Evolutionary conservation across 2,888 invertebrate species (phyloP), one percentile per base, ranked within the genome.

Genomic region (Apamea epomidion): DNA sequence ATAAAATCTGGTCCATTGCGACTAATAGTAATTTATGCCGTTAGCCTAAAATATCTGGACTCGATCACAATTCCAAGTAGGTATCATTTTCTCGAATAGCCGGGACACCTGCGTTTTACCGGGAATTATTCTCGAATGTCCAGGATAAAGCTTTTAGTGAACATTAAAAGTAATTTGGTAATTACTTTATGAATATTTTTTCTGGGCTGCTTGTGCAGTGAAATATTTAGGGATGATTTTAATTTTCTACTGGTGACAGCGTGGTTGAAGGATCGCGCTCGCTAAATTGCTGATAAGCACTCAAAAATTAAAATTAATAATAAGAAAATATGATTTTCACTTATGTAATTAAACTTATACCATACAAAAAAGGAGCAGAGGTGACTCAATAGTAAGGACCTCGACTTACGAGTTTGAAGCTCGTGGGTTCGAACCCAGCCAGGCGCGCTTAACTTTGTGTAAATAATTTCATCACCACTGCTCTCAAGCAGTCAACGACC

Each of bases 71-170:
- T 42, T n/a, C 58, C 0, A 1, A 58, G 10, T 58, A 54, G 71
- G 42, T 58, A 77, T 42, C 60, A 75, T 78, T 78, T 64, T n/a
- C 29, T 6, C 4, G 45, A 82, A 88, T 75, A 58, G 65, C 65
- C 68, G 32, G 62, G 29, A 78, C 88, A 88, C 82, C 87, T 90
- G 88, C 54, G 71, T 74, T 79, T 75, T 69, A 79, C 78, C 68
- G 67, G 45, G 51, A 81, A 74, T 84, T 76, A 80, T 69, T 64
- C 80, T 73, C 51, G n/a, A 88, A 80, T 83, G 69, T 58, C 42
- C 62, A 12, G 65, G 45, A 83, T 85, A 70, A 89, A 88, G 74
- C 75, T 89, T 85, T 90, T 79, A 84, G 80, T 70, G 62, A 71
- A 25, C 51, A 79, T 80, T 79, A 83, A 84, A 78, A 82, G 78